Evolutionary conservation across 2,888 invertebrate genomes (phyloP).

Genomic region (Drosophila quinaria): DNA sequence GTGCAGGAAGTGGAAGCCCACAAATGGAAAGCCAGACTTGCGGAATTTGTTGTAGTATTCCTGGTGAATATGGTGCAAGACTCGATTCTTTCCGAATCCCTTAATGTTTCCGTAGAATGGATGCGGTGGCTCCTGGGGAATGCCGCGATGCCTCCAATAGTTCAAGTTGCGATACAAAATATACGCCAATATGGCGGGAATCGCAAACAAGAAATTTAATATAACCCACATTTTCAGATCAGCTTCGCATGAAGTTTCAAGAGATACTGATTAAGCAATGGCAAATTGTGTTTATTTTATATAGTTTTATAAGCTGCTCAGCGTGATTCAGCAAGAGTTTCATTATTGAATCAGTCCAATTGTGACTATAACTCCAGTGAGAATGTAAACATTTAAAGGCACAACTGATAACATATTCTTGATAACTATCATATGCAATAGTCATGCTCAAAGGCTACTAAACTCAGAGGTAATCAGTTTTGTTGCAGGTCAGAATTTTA

Average conservation of each 20-base stretch:
- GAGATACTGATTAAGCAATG: not conserved
- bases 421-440: not conserved
- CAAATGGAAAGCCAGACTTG: constrained; percentile 46
- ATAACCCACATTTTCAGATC: constrained; percentile 37
- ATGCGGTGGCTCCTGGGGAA: constrained; percentile 56
- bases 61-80: constrained; percentile 23
- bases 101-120: constrained; percentile 53
- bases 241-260: not conserved
- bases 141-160: constrained; percentile 50
- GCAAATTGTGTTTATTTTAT: not conserved
- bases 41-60: constrained; percentile 58
- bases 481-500: too few species aligned
- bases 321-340: not conserved
- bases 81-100: constrained; percentile 45
- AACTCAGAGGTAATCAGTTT: not conserved
- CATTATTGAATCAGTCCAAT: not conserved
- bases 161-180: constrained; percentile 44
- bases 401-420: not conserved
- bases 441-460: not conserved
- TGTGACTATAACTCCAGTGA: not conserved
- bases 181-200: constrained; percentile 40
- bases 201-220: constrained; percentile 49
- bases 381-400: not conserved
- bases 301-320: not conserved
- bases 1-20: constrained; percentile 68